Evolutionary conservation across 1,140 invertebrate species (phyloP), one percentile per base, ranked within the genome.

Genomic region (Phthorimaea operculella): DNA sequence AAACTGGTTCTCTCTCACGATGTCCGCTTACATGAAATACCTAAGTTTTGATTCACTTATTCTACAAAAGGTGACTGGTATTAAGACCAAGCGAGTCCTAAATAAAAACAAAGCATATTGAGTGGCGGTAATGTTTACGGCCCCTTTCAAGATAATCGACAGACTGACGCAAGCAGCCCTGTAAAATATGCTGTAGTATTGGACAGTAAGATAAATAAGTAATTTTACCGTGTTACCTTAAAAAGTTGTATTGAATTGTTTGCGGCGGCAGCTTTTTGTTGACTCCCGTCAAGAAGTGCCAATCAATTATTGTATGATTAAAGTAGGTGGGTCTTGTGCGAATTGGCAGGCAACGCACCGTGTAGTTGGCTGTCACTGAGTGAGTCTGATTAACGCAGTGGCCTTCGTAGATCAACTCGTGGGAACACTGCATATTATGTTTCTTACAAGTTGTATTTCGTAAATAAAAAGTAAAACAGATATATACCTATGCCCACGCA

Each of bases 261-360:
- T 47, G 14, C 44, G 45, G 54, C 61, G 59, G 55, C 51, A 28
- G 21, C 21, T 28, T 28, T 63, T 65, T 68, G 51, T 59, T 57
- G 57, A 42, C 33, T 54, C 52, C 57, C 44, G 60, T 60, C 58
- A 63, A 55, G 44, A 63, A 50, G 56, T 68, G 62, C 60, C 66
- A 68, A 68, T 71, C 66, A 66, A 63, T 66, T 57, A 58, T 59
- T 61, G 58, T 59, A 59, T 71, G 58, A 63, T 66, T 68, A 68
- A 28, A 68, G 58, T 59, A 57, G 55, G 57, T 66, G 58, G 53
- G 58, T 63, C 49, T 58, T 60, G 57, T 61, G 59, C 64, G 69
- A 69, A 72, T 66, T 72, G 69, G 64, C 61, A 63, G 47, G 64
- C 61, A 63, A 47, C 53, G 17, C 50, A 59, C 59, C 44, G 39